Base-by-base conservation (phyloP, 2,888 invertebrate genomes). In the Piscicola geometra region DNA sequence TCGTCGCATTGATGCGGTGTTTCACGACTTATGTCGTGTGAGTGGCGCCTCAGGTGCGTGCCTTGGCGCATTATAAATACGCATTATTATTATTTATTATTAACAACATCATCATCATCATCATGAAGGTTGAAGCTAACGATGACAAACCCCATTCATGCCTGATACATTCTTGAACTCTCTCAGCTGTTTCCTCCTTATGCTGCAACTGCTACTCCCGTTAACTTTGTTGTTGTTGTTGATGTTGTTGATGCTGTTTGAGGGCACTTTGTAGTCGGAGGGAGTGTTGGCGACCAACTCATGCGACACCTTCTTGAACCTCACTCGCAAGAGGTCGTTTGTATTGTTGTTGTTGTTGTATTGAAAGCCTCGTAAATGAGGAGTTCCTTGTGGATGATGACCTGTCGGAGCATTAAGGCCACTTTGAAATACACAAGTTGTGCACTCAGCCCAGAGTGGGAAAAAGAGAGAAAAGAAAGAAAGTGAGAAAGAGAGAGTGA, bases 321-420 rank as follows among this genome's bases (percentile, higher is more conserved):
- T 89, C 81, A 97, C 87, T 85, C 94, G 94, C 32, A 97, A 87
- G 75, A 86, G 86, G 76, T 85, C 84, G 52, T 33, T 69, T n/a
- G 25, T 25, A 1, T 41, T 41, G 2, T 93, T 92, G 78, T 92
- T 82, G 84, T 91, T 92, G 81, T 84, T 87, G n/a, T n/a, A 1
- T 85, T 82, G 82, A 87, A 88, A 0, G 92, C 93, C 88, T 97
- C 94, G 84, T 98, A 98, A 76, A 96, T 89, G 81, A 94, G 89
- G 72, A 96, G 86, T 83, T 93, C 93, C 75, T 90, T 89, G 28
- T 91, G 90, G 18, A 86, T 85, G 77, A 85, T 80, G 9, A 86
- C 86, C 85, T 86, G 60, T n/a, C n/a, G n/a, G n/a, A n/a, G n/a
- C n/a, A n/a, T n/a, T n/a, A n/a, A n/a, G n/a, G n/a, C 30, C 2